phyloP scores from a whole-genome alignment of 1,140 invertebrate genomes.

The Drosophila kikkawai region DNA sequence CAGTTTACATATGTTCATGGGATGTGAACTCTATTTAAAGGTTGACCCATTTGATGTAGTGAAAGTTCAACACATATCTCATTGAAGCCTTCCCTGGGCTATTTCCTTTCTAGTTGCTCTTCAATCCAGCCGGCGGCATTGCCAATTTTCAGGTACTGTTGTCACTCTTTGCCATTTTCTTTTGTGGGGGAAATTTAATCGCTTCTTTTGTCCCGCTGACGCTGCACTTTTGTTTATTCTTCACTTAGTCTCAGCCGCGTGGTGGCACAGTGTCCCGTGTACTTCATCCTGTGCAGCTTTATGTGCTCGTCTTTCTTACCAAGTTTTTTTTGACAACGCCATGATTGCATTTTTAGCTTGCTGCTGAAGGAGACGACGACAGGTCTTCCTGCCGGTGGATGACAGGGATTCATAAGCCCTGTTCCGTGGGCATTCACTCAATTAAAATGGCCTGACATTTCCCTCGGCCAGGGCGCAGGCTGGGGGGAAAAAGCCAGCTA shows the following conservation, averaged over 20 bases:
- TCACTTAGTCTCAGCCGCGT: slow-evolving; percentile 33
- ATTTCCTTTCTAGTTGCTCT: slow-evolving; percentile 18
- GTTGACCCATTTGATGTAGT: background rate
- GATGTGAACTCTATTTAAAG: background rate
- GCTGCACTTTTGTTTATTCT: slow-evolving; percentile 56
- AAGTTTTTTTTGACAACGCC: slow-evolving; percentile 34
- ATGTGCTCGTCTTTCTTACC: slow-evolving; percentile 3
- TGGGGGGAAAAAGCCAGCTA: slow-evolving; percentile 57
- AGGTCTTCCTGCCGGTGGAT: slow-evolving; percentile 22
- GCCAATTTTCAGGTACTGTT: slow-evolving; percentile 29
- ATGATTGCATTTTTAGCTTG: slow-evolving; percentile 37
- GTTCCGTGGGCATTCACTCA: slow-evolving; percentile 40
- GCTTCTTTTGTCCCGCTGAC: slow-evolving; percentile 49
- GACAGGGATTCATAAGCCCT: slow-evolving; percentile 33
- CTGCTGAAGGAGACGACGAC: slow-evolving; percentile 3
- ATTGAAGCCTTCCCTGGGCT: background rate
- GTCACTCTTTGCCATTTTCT: slow-evolving; percentile 31
- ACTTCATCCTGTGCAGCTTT: slow-evolving; percentile 11
- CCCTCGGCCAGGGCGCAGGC: background rate
- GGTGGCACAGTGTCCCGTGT: slow-evolving; percentile 1
- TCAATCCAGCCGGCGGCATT: slow-evolving; percentile 9
- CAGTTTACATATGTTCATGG: background rate
- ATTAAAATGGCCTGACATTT: slow-evolving; percentile 34
- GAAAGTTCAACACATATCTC: background rate
- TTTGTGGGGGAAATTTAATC: slow-evolving; percentile 55